Percentiles rank a stretch among this genome's conserved stretches.
Conservation (phyloP, 2,888 invertebrate species). For the Vanessa cardui region DNA sequence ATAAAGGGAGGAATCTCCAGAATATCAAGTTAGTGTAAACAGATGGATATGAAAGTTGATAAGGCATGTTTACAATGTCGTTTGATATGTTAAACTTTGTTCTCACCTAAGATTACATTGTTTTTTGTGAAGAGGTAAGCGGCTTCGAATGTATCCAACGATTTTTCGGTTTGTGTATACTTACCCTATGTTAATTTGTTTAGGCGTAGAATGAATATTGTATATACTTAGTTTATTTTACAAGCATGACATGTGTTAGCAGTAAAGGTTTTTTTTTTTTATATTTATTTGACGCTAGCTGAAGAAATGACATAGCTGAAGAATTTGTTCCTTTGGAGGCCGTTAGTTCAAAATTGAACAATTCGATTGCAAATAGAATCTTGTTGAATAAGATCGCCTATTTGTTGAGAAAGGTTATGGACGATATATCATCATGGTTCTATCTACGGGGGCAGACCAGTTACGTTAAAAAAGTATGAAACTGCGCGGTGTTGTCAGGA, state of each 20-base stretch:
- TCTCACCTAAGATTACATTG: slow-evolving; percentile 4
- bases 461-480: too few species aligned
- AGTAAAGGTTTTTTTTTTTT: too few species aligned
- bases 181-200: slow-evolving; percentile 1
- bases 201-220: background rate
- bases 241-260: background rate
- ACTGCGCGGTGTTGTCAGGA: too few species aligned
- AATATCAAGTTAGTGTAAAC: slow-evolving; percentile 10
- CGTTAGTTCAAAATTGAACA: too few species aligned
- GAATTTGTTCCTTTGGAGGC: too few species aligned
- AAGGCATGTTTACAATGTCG: slow-evolving; percentile 14
- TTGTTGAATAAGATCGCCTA: too few species aligned
- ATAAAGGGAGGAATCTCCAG: slow-evolving; percentile 16
- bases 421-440: too few species aligned
- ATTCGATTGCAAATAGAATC: too few species aligned
- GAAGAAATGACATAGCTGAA: too few species aligned
- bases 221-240: background rate
- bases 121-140: background rate
- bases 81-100: slow-evolving; percentile 6
- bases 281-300: too few species aligned
- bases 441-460: too few species aligned
- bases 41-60: slow-evolving; percentile 32
- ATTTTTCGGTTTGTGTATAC: slow-evolving; percentile 1
- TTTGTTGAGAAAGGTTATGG: too few species aligned
- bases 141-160: background rate